Evolutionary conservation across 2,888 invertebrate species (phyloP), one percentile per base, ranked within the genome.

Genomic region (Geophilus truncorum): DNA sequence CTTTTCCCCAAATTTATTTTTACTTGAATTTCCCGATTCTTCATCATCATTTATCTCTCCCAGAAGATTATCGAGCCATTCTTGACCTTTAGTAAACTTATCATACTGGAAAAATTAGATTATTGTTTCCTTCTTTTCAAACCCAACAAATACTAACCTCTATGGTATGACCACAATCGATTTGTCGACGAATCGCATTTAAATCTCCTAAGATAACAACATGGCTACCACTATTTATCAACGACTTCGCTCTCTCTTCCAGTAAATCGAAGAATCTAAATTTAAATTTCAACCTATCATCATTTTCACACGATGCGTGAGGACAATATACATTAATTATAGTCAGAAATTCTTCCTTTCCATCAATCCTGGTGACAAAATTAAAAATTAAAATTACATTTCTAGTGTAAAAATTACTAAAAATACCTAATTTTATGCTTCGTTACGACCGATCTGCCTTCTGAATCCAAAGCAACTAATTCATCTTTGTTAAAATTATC

Each of bases 281-380:
- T 84, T 89, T 89, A 83, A 86, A 89, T 9, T 83, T 80, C 36
- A 85, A 84, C 62, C 89, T 84, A 30, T 89, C 88, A 21, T 86
- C 86, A 30, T 86, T 86, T 7, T 87, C 88, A 28, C 87, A 86
- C 80, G 88, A 88, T 18, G 86, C 88, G 76, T 89, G 84, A 0
- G 89, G 89, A 83, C 89, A 89, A 84, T 89, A 89, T 12, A 89
- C 88, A 84, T 90, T 90, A 81, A 89, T 87, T 7, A 89, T 82
- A 5, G 83, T 83, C 21, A 85, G 62, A n/a, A 79, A 62, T 30
- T 34, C 40, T 18, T 80, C 80, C 23, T 21, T 30, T 5, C 36
- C 32, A 18, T 77, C 76, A 34, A 21, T 21, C 21, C 30, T 57
- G 25, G 80, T 81, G 32, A 3, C 10, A 78, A 82, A n/a, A n/a